Evolutionary conservation across 2,888 invertebrate genomes (phyloP), one percentile per base, ranked within the genome.

Genomic region (Lochmaea crataegi): DNA sequence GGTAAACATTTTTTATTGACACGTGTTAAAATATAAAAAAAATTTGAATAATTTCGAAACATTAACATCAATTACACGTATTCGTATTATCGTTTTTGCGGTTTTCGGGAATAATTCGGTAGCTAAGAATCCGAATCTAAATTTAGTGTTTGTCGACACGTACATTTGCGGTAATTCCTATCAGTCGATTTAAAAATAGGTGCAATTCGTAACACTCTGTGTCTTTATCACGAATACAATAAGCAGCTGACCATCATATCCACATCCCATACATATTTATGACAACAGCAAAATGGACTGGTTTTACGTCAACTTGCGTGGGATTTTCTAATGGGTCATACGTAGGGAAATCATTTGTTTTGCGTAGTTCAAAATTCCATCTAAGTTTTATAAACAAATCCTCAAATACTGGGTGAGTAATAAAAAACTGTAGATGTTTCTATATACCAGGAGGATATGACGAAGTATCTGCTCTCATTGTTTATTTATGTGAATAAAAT

Each of bases 231-330:
- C 53, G 53, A 53, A 53, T 10, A 53, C 53, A 11, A 53, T 53
- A 53, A 53, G 16, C 10, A 53, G 53, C 16, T 60, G 60, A 60
- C 60, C 38, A 38, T 60, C 10, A 14, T 60, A 60, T 38, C 60
- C n/a, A 60, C 38, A 60, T 60, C 60, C 60, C 18, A 53, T 53
- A 18, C 53, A 53, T 53, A 53, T 53, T 53, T 53, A 53, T 53
- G 16, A 18, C 2, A 38, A 18, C 16, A 16, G 51, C 51, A 53
- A 16, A 53, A 18, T 53, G 16, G 16, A 53, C 53, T 53, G 53
- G 18, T 53, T 18, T 53, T 53, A 53, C 53, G 53, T 10, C 16
- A 53, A 53, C 18, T 9, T 18, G 53, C 53, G 18, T 53, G 53
- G 18, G 53, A 18, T 18, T 53, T 53, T 53, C 53, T 53, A 18